Percentiles rank a stretch among this genome's conserved stretches.
Conservation (phyloP, 2,888 invertebrate genomes). For the Napeogenes inachia region DNA sequence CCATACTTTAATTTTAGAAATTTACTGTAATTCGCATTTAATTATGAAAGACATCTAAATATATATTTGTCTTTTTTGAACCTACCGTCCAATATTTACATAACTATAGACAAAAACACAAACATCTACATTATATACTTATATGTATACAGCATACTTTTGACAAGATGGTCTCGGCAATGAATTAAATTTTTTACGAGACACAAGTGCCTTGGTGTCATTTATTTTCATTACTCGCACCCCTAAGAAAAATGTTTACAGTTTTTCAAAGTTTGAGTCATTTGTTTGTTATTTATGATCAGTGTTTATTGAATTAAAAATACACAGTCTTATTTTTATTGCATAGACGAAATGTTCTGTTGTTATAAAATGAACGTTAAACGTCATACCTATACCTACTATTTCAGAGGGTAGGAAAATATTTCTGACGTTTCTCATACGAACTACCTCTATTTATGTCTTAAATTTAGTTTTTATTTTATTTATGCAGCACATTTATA, state of each 20-base stretch:
- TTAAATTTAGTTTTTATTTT: too few relatives aligned
- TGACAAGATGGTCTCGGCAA: slow-evolving; percentile 57
- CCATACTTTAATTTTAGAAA: too few relatives aligned
- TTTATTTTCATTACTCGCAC: slow-evolving; percentile 71
- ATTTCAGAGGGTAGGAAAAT: too few relatives aligned
- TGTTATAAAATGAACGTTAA: background rate
- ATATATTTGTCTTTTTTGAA: too few relatives aligned
- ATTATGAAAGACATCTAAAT: too few relatives aligned
- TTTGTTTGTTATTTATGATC: background rate
- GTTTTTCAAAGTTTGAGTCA: slow-evolving; percentile 1
- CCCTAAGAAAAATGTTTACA: slow-evolving; percentile 39
- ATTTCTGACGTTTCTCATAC: too few relatives aligned
- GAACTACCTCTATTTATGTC: too few relatives aligned
- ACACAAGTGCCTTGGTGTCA: slow-evolving; percentile 60
- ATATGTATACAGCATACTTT: slow-evolving; percentile 44
- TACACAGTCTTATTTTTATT: slow-evolving; percentile 2
- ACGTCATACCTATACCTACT: too few relatives aligned
- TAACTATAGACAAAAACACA: background rate
- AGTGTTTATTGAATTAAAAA: background rate
- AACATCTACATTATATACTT: background rate
- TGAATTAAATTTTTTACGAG: slow-evolving; percentile 71
- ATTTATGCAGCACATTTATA: too few relatives aligned
- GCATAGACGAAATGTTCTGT: background rate
- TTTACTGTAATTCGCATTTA: too few relatives aligned
- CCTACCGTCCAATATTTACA: too few relatives aligned